Evolutionary conservation across 2,113 vertebrate species (phyloP).

Genomic region (Lycaon pictus): DNA sequence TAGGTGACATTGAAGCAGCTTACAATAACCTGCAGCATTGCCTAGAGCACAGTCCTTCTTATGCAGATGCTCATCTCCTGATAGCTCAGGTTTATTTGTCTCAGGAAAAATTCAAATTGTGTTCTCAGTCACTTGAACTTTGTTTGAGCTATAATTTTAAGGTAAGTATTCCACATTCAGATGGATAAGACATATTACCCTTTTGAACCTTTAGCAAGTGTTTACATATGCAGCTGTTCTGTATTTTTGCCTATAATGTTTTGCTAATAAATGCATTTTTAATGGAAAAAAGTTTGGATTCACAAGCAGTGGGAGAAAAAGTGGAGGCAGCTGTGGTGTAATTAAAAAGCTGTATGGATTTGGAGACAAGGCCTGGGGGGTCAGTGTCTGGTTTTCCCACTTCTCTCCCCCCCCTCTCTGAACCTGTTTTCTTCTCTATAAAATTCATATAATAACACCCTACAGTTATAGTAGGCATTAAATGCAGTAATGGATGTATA

Average conservation of each 20-base stretch:
- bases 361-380: not conserved
- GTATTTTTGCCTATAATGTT: not conserved
- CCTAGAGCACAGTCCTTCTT: conserved; percentile 93
- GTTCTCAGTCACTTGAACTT: conserved; percentile 96
- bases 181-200: not conserved
- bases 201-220: not conserved
- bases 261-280: conserved; percentile 35
- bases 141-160: conserved; percentile 98
- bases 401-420: not conserved
- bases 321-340: not conserved
- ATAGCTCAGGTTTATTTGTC: conserved; percentile 97
- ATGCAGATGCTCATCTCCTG: conserved; percentile 94
- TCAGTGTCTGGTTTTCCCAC: not conserved
- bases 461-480: not conserved
- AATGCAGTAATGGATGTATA: not conserved
- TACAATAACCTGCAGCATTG: conserved; percentile 92
- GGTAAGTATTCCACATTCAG: conserved; percentile 85
- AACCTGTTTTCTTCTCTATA: conserved; percentile 53
- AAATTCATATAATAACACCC: not conserved
- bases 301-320: not conserved
- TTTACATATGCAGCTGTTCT: not conserved
- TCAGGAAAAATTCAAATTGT: conserved; percentile 93
- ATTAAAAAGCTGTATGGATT: not conserved
- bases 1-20: conserved; percentile 93
- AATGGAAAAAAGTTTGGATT: conserved; percentile 38